phyloP scores from a whole-genome alignment of 1,140 invertebrate genomes.

The Procambarus clarkii region DNA sequence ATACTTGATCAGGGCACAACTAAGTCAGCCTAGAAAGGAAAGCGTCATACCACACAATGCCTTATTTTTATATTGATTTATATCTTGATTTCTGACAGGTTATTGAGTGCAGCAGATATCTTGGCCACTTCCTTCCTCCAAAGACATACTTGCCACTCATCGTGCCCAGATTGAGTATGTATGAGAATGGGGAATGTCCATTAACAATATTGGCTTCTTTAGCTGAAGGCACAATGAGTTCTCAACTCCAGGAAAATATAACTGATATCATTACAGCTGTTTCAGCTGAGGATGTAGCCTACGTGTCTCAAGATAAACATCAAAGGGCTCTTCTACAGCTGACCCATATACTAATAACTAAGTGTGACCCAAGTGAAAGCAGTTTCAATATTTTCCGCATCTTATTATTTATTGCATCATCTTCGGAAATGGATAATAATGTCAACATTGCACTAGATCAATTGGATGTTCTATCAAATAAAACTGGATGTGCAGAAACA shows the following conservation, averaged over 20 bases:
- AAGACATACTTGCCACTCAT: slow-evolving; percentile 39
- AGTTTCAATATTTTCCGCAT: slow-evolving; percentile 24
- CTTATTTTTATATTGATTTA: too few species aligned
- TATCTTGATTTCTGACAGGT: slow-evolving; percentile 18
- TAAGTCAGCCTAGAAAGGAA: too few species aligned
- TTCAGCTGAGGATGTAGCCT: slow-evolving; percentile 28
- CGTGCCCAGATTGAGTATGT: slow-evolving; percentile 32
- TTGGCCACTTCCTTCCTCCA: slow-evolving; percentile 48
- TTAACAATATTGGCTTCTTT: slow-evolving; percentile 31
- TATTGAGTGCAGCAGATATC: slow-evolving; percentile 43
- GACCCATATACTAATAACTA: slow-evolving; percentile 28
- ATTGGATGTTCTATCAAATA: slow-evolving; percentile 19
- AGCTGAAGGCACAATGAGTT: background rate
- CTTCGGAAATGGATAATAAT: slow-evolving; percentile 20
- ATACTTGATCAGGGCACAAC: too few species aligned
- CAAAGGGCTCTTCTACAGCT: slow-evolving; percentile 45
- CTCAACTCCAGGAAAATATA: slow-evolving; percentile 11
- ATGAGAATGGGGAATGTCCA: slow-evolving; percentile 20
- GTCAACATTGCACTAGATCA: slow-evolving; percentile 33
- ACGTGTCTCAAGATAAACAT: slow-evolving; percentile 10
- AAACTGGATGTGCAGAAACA: slow-evolving; percentile 4
- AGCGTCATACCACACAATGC: too few species aligned
- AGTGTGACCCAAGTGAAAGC: slow-evolving; percentile 37
- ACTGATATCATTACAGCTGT: slow-evolving; percentile 4
- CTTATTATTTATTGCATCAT: slow-evolving; percentile 51